A percentile compares a stretch with the other conserved stretches of the same genome.
Evolutionary conservation across 2,888 invertebrate species (phyloP).

Genomic region (Yponomeuta plumbellus): DNA sequence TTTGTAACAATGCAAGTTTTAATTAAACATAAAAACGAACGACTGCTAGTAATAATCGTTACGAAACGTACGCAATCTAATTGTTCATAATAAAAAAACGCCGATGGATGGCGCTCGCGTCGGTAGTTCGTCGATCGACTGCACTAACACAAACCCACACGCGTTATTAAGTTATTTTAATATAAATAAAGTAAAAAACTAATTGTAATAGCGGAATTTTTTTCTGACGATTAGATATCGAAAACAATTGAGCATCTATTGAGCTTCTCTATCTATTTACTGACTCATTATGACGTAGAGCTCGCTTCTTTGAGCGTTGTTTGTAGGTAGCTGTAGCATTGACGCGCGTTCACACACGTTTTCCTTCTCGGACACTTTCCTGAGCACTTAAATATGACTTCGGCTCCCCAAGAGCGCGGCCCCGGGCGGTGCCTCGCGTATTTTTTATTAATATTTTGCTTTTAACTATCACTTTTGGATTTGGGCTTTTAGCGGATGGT

Average conservation of each 20-base stretch:
- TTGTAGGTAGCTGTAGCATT: slow-evolving; percentile 3
- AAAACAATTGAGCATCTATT: slow-evolving; percentile 27
- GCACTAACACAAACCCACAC: slow-evolving; percentile 74
- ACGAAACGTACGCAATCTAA: slow-evolving; percentile 11
- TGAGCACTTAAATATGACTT: slow-evolving; percentile 16
- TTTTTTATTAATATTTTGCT: slow-evolving; percentile 49
- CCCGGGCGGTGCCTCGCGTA: slow-evolving; percentile 5
- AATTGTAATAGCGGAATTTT: slow-evolving; percentile 17
- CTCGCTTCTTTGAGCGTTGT: slow-evolving; percentile 12
- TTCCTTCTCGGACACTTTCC: slow-evolving; percentile 9
- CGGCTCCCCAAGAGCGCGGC: not conserved
- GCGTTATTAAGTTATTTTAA: slow-evolving; percentile 52
- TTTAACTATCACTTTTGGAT: slow-evolving; percentile 63
- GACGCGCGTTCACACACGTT: not conserved
- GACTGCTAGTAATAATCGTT: slow-evolving; percentile 17
- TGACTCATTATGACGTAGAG: slow-evolving; percentile 3
- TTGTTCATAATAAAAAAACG: not conserved
- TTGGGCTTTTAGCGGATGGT: slow-evolving; percentile 63
- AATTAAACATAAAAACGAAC: slow-evolving; percentile 15
- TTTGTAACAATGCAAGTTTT: slow-evolving; percentile 28
- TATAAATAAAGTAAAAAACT: slow-evolving; percentile 28
- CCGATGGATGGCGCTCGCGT: not conserved
- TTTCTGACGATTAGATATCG: slow-evolving; percentile 15
- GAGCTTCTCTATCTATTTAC: slow-evolving; percentile 29
- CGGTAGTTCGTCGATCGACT: slow-evolving; percentile 40